These are phyloP conservation scores for Apamea epomidion DNA, from an alignment of 2,888 invertebrate genomes.

Conservation along the genomic window DNA sequence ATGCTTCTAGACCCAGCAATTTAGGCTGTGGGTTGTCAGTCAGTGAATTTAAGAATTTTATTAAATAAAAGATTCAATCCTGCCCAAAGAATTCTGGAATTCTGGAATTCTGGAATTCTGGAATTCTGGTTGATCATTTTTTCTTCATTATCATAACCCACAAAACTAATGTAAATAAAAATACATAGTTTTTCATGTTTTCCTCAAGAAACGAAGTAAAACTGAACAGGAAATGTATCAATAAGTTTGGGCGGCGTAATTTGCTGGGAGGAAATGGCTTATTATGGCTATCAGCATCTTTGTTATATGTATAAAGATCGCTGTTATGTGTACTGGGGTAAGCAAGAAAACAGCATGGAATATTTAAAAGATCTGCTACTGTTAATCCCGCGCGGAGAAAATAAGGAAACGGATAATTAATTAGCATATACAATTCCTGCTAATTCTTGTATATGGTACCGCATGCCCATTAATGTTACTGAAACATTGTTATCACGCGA, in stretches of 20 bases:
- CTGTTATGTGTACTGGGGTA: background rate
- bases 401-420: constrained; percentile 32
- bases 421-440: constrained; percentile 22
- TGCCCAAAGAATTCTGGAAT: background rate
- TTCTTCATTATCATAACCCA: background rate
- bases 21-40: background rate
- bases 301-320: constrained; percentile 15
- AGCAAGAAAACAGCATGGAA: constrained; percentile 5
- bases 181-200: background rate
- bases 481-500: constrained; percentile 26
- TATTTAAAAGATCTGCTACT: constrained; percentile 7
- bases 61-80: background rate
- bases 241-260: constrained; percentile 12
- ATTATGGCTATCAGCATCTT: constrained; percentile 20
- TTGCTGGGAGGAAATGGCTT: constrained; percentile 19
- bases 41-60: background rate
- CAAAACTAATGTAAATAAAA: background rate
- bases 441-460: constrained; percentile 3
- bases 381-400: constrained; percentile 18
- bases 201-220: background rate
- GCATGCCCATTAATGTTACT: constrained; percentile 16
- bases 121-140: background rate
- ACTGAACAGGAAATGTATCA: constrained; percentile 15
- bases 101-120: background rate
- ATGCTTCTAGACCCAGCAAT: background rate